These are phyloP conservation scores for Halesus radiatus DNA, from an alignment of 1,140 invertebrate species.

Conservation along the genomic window DNA sequence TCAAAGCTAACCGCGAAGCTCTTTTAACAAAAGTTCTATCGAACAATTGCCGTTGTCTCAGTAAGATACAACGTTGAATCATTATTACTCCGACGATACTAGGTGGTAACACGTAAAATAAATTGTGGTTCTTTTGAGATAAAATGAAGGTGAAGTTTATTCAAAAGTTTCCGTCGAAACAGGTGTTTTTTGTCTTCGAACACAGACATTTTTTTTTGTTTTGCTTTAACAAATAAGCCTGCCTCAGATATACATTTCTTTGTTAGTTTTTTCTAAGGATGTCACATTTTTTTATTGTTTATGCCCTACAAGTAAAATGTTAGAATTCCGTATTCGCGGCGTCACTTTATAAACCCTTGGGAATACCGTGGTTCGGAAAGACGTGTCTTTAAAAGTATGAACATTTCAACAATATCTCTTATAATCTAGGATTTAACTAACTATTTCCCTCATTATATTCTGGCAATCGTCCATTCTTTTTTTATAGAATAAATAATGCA, in stretches of 20 bases:
- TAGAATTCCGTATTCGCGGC: background rate
- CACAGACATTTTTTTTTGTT: background rate
- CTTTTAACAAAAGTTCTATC: background rate
- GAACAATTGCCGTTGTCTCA: conserved; percentile 22
- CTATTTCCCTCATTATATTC: too few relatives aligned
- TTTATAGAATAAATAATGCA: too few relatives aligned
- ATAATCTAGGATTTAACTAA: too few relatives aligned
- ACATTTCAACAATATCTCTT: background rate
- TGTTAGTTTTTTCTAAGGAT: background rate
- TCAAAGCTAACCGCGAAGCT: background rate
- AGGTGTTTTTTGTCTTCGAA: conserved; percentile 17
- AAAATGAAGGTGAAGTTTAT: conserved; percentile 14
- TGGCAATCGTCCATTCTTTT: too few relatives aligned
- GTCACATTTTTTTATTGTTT: background rate
- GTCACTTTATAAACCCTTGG: too few relatives aligned
- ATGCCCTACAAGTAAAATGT: background rate
- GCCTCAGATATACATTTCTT: background rate
- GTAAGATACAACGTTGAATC: background rate
- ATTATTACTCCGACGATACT: background rate
- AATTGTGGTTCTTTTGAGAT: background rate
- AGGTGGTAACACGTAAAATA: conserved; percentile 7
- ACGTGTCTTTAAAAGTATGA: too few relatives aligned
- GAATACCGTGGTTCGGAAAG: too few relatives aligned
- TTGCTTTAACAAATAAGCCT: conserved; percentile 3
- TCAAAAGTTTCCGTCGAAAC: conserved; percentile 7